phyloP scores from a whole-genome alignment of 1,140 invertebrate genomes.

The Nebria ingens region DNA sequence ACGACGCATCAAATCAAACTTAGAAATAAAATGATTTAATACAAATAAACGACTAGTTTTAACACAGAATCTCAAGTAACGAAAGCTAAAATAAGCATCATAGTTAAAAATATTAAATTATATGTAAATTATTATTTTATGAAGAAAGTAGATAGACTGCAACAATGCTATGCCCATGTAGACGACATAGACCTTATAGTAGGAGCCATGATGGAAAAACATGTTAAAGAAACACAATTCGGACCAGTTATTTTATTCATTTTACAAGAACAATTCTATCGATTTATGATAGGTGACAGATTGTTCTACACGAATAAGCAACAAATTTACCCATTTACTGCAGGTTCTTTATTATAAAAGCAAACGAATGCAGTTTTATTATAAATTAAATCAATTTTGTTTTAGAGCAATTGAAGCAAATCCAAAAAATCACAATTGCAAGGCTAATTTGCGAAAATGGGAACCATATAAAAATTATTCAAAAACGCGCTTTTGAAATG shows the following conservation, averaged over 20 bases:
- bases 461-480: constrained; percentile 65
- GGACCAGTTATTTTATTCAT: constrained; percentile 72
- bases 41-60: no score
- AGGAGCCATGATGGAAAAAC: constrained; percentile 57
- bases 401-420: constrained; percentile 64
- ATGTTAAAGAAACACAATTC: constrained; percentile 49
- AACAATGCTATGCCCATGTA: constrained; percentile 44
- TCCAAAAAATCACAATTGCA: constrained; percentile 59
- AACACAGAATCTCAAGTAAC: no score
- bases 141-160: constrained; percentile 28
- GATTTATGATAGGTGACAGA: constrained; percentile 54
- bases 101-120: no score
- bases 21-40: no score
- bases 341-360: constrained; percentile 32
- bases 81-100: no score
- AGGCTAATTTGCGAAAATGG: constrained; percentile 74
- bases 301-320: constrained; percentile 57
- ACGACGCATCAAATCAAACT: no score
- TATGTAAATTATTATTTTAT: constrained; percentile 32
- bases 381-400: constrained; percentile 8
- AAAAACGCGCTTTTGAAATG: constrained; percentile 62
- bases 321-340: constrained; percentile 44
- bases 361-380: background rate
- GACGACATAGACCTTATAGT: constrained; percentile 71
- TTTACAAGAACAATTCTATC: constrained; percentile 59